A percentile compares a stretch with the other conserved stretches of the same genome.
phyloP scores from a whole-genome alignment of 2,888 invertebrate species.

The Hedychridium roseum region DNA sequence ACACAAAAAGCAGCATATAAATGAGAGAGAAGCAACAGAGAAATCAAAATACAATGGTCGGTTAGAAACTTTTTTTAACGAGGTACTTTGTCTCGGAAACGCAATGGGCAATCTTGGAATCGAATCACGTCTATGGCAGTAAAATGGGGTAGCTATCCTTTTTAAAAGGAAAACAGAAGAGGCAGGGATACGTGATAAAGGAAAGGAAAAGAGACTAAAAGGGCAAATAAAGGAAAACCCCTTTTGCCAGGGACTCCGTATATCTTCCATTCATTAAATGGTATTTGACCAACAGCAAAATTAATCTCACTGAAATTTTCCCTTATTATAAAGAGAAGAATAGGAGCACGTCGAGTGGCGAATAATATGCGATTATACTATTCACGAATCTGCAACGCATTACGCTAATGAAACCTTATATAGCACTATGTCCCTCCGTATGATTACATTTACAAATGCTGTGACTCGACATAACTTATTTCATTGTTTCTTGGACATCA shows the following conservation, averaged over 20 bases:
- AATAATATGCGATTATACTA: slow-evolving; percentile 21
- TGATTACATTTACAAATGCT: too few relatives aligned
- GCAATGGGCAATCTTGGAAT: slow-evolving; percentile 31
- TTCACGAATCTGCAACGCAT: slow-evolving; percentile 30
- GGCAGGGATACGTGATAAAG: slow-evolving; percentile 7
- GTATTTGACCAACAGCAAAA: too few relatives aligned
- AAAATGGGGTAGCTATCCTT: slow-evolving; percentile 26
- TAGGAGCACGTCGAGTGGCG: too few relatives aligned
- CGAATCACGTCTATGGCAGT: slow-evolving; percentile 34
- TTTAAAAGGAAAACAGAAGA: slow-evolving; percentile 5
- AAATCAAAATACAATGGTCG: not conserved
- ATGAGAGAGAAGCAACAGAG: too few relatives aligned
- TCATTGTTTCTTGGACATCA: too few relatives aligned
- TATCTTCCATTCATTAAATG: too few relatives aligned
- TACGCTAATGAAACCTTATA: slow-evolving; percentile 41
- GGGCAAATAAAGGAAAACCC: slow-evolving; percentile 11
- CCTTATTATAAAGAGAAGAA: too few relatives aligned
- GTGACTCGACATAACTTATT: too few relatives aligned
- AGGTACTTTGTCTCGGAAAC: slow-evolving; percentile 26
- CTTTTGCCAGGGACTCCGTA: slow-evolving; percentile 8
- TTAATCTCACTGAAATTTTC: too few relatives aligned
- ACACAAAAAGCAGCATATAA: too few relatives aligned
- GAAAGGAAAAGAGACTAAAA: slow-evolving; percentile 1
- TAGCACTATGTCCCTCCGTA: too few relatives aligned
- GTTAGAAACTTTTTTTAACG: slow-evolving; percentile 33